phyloP scores from a whole-genome alignment of 2,113 vertebrate species.

The Chrysochloris asiatica region DNA sequence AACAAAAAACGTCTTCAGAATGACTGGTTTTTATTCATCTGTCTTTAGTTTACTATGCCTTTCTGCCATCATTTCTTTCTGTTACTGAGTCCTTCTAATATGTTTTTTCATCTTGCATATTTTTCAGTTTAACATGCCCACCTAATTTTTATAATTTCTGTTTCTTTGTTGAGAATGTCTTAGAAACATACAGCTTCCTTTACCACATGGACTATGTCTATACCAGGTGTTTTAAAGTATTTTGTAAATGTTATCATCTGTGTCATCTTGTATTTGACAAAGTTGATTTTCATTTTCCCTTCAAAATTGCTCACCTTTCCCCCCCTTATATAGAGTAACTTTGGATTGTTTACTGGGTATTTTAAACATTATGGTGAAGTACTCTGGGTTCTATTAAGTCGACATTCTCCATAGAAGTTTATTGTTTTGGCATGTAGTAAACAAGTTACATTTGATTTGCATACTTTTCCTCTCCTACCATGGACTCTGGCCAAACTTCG shows the following conservation, averaged over 20 bases:
- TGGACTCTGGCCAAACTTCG: not conserved
- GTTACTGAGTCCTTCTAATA: not conserved
- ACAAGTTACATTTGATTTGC: not conserved
- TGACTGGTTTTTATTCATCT: not conserved
- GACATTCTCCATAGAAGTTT: not conserved
- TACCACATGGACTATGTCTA: not conserved
- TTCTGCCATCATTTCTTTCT: not conserved
- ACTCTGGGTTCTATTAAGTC: not conserved
- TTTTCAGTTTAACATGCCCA: not conserved
- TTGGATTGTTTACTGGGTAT: not conserved
- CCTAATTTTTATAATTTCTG: not conserved
- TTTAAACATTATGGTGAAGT: not conserved
- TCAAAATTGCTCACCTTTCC: not conserved
- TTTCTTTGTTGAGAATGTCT: not conserved
- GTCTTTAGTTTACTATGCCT: not conserved
- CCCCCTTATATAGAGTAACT: not conserved
- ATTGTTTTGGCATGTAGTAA: not conserved
- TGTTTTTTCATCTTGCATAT: not conserved
- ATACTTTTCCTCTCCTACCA: not conserved
- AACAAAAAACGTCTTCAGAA: not conserved
- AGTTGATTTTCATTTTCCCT: not conserved
- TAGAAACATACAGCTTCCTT: not conserved
- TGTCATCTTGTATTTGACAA: not conserved
- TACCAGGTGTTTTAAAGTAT: not conserved
- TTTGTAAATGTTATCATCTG: not conserved